These are phyloP conservation scores for Vicugna pacos DNA, from an alignment of 2,113 vertebrate species.

Conservation along the genomic window DNA sequence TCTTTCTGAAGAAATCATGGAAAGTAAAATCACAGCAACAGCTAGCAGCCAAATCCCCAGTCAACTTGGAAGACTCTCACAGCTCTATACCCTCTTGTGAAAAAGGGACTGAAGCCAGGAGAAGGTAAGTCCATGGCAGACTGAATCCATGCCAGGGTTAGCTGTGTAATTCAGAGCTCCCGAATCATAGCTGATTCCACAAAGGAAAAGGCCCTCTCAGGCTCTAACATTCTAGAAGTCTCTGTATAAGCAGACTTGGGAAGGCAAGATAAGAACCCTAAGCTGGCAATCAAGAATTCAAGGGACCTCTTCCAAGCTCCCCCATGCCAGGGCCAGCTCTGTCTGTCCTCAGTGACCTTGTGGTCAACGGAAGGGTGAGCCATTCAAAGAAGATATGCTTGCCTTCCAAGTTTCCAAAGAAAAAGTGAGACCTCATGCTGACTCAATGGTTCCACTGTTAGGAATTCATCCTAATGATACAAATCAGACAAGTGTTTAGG, in stretches of 20 bases:
- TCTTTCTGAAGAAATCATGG: neutral
- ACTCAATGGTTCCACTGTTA: neutral
- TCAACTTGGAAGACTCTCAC: neutral
- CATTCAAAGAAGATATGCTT: neutral
- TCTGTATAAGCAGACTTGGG: neutral
- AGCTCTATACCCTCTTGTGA: neutral
- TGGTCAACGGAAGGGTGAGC: neutral
- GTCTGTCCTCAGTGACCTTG: neutral
- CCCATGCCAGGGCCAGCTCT: neutral
- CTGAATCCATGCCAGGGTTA: neutral
- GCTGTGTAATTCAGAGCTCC: neutral
- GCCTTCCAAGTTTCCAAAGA: constrained; percentile 5
- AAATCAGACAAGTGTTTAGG: neutral
- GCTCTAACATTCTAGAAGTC: neutral
- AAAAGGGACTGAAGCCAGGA: neutral
- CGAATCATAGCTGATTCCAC: neutral
- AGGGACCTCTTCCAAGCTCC: neutral
- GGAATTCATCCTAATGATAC: neutral
- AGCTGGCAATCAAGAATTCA: neutral
- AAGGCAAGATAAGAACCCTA: neutral
- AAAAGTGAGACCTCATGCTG: neutral
- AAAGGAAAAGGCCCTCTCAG: neutral
- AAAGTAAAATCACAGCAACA: neutral
- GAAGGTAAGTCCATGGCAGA: neutral
- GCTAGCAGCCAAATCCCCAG: neutral